Evolutionary conservation across 2,113 vertebrate genomes (phyloP), one percentile per base, ranked within the genome.

Genomic region (Ursus arctos): DNA sequence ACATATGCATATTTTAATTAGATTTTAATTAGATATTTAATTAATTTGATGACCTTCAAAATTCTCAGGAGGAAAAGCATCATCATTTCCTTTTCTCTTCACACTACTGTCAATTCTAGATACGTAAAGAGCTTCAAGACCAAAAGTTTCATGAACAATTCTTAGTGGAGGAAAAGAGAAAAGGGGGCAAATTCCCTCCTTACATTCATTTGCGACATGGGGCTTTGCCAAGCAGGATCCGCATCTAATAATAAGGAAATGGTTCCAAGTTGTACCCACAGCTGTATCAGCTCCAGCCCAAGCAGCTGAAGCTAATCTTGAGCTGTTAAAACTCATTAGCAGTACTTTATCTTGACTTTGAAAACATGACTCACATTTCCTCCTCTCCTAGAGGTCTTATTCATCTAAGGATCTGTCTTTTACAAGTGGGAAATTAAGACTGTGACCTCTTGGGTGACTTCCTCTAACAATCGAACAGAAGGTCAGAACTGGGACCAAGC

Each of bases 351-450:
- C 55, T 97, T 43, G 53, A 84, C 83, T 91, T 95, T 71, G 69
- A 95, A 95, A 97, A 92, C 47, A 97, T 80, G 74, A 91, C 65
- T 94, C 94, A 97, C 69, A 95, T 49, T 91, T 94, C 57, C 88
- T 84, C 67, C 36, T 95, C n/a, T 82, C 16, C 79, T 95, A 67
- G 22, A 93, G 57, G 59, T 85, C 49, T 87, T 98, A 97, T 36
- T 97, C 91, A 97, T 95, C 81, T 91, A 61, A 88, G 49, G 53
- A 91, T 55, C 22, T 24, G 19, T 94, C 51, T 95, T 96, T 90
- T 71, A 87, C 57, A 72, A 93, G 69, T 65, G 51, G 74, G 47
- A 94, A 96, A 87, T 94, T 77, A 94, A 91, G 71, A 69, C 77
- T 87, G 61, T 57, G 81, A 93, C 61, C 83, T 49, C 67, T 96